Base-by-base conservation (phyloP, 2,797 vertebrate species). In the Glyptemys insculpta region DNA sequence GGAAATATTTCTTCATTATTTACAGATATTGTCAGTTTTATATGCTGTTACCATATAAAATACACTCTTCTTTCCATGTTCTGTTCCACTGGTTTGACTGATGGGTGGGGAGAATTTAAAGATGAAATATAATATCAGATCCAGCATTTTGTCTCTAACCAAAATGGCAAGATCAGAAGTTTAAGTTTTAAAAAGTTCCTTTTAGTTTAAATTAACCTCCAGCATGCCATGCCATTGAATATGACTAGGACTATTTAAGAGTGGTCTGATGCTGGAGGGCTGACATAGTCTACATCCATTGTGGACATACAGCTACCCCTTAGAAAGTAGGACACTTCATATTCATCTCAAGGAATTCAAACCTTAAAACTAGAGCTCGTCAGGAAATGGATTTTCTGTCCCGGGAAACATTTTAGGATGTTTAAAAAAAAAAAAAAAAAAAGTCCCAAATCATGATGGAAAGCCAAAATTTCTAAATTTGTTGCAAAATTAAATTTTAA, bases 1-100 rank as follows among this genome's bases (percentile, higher is more conserved):
- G 95, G 72, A 95, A 94, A 91, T 92, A 79, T 29, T 92, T 90
- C 74, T 96, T 92, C 87, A 82, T 95, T 93, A 90, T 81, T 57
- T 95, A 88, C 86, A 96, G 37, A 94, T 76, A 6, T 2, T 7
- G 16, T 95, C 90, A 91, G 87, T 85, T 96, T 96, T 95, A 89
- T 95, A 72, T 72, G n/a, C 65, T 72, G 18, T 94, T 90, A 82
- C 80, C 93, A 44, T 76, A 82, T 49, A 93, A 91, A 97, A 94
- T 93, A 89, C 92, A 82, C 83, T 59, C 89, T 78, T 88, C 90
- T 94, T 90, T 89, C 57, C 78, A 94, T 94, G 19, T 72, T 72
- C 37, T 93, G 84, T 96, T 90, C 80, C 59, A 23, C 2, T 85
- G 88, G 89, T 93, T 86, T 47, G 47, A 91, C 84, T 93, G 86